Base-by-base conservation (phyloP, 2,797 vertebrate genomes). In the Forpus xanthops region DNA sequence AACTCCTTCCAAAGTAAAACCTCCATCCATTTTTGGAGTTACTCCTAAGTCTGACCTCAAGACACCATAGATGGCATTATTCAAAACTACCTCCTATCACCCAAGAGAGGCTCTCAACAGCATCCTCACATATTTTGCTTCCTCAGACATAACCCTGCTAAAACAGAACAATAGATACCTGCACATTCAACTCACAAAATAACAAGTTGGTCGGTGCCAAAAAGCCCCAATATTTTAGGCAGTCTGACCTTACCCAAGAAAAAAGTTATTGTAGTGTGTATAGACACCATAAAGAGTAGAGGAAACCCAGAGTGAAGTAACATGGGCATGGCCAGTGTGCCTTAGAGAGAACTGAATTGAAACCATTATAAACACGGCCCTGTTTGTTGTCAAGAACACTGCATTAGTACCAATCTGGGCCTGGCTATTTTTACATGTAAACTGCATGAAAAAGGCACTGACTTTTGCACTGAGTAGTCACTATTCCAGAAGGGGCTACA, bases 261-360 rank as follows among this genome's bases (percentile, higher is more conserved):
- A 83, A 33, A 24, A 44, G 7, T 7, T 70, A 33, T 23, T 8
- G 19, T 19, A 53, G 3, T 3, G 4, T 39, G 33, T 12, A 33
- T 14, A 21, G 15, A 45, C 28, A 17, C 15, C 12, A 24, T 2
- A 33, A 73, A n/a, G 4, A 18, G 23, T 1, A 1, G 31, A 70
- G 9, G 14, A 80, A 11, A 87, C 8, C 1, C 19, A 77, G 23
- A 60, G 23, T 6, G 47, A 85, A 74, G n/a, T 42, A 39, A 45
- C 0, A 5, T 0, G 0, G 13, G 53, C 6, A 55, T 23, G 13
- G 19, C 15, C 28, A 56, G 11, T 1, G 3, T 67, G 33, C 18
- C 49, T 3, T 11, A 72, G 33, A 44, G 9, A 30, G 11, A 66
- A 60, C 21, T 35, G 19, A 14, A 23, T 1, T 58, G 28, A 87